phyloP scores from a whole-genome alignment of 2,113 vertebrate species.

The Epinephelus cyanopodus region DNA sequence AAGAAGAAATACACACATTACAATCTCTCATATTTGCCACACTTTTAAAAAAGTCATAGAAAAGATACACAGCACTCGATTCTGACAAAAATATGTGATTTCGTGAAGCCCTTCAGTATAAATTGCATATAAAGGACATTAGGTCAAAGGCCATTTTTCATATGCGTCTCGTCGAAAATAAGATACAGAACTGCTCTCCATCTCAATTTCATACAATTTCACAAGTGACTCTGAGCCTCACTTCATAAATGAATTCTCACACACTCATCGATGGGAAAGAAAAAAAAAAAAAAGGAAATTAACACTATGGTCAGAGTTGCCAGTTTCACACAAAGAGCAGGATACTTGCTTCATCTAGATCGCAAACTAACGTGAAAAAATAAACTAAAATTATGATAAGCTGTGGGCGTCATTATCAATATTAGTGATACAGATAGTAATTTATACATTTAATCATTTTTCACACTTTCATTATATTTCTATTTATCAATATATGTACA shows the following conservation, averaged over 20 bases:
- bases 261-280: neutral
- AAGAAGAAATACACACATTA: neutral
- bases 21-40: neutral
- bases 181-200: conserved; percentile 3
- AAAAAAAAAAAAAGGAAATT: neutral
- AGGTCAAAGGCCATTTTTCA: conserved; percentile 70
- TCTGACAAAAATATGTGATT: neutral
- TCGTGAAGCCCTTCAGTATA: conserved; percentile 19
- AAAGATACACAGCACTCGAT: neutral
- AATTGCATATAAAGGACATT: conserved; percentile 57
- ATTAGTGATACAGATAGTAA: neutral
- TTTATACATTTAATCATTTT: conserved; percentile 5
- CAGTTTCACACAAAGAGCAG: conserved; percentile 21
- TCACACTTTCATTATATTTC: neutral
- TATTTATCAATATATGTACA: neutral
- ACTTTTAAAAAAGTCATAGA: neutral
- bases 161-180: conserved; percentile 43
- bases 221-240: conserved; percentile 33
- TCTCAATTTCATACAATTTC: conserved; percentile 47
- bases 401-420: neutral
- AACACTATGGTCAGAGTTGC: conserved; percentile 8
- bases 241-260: conserved; percentile 43
- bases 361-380: neutral
- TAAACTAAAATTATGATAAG: neutral
- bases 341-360: neutral